These are phyloP conservation scores for Trichogramma evanescens DNA, from an alignment of 2,888 invertebrate genomes.

Conservation along the genomic window DNA sequence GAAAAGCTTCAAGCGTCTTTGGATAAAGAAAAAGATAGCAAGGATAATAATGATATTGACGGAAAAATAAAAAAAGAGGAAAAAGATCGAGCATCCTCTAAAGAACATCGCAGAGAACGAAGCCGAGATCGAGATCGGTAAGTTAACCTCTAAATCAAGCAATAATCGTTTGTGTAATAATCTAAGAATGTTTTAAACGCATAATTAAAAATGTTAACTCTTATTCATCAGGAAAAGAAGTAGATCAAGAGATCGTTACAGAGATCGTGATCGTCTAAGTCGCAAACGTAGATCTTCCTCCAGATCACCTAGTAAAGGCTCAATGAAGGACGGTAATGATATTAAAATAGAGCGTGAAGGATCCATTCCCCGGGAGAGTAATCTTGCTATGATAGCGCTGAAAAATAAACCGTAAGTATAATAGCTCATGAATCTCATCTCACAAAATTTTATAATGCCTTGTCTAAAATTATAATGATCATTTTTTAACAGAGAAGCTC, in stretches of 20 bases:
- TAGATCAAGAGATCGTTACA: constrained; percentile 45
- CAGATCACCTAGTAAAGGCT: constrained; percentile 40
- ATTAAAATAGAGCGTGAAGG: constrained; percentile 40
- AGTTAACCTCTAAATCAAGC: background rate
- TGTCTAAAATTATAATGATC: background rate
- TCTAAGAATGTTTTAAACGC: background rate
- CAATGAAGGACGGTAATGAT: constrained; percentile 39
- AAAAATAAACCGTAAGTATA: constrained; percentile 44
- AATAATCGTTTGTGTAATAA: too few relatives aligned
- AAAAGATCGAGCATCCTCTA: constrained; percentile 41
- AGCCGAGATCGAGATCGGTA: constrained; percentile 32
- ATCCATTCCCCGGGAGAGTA: constrained; percentile 42
- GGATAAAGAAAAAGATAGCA: constrained; percentile 43
- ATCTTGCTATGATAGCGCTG: constrained; percentile 42
- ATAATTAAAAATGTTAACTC: background rate
- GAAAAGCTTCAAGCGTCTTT: constrained; percentile 61
- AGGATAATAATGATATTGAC: constrained; percentile 36
- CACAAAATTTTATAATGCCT: background rate
- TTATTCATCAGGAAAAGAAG: constrained; percentile 42
- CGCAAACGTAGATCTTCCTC: constrained; percentile 41
- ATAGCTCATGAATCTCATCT: background rate
- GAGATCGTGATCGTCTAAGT: constrained; percentile 43
- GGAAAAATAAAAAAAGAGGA: constrained; percentile 42
- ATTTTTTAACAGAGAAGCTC: constrained; percentile 40
- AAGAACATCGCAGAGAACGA: constrained; percentile 45